phyloP scores from a whole-genome alignment of 53 echinoderm and acorn worm species.

The Actinopyga echinites region DNA sequence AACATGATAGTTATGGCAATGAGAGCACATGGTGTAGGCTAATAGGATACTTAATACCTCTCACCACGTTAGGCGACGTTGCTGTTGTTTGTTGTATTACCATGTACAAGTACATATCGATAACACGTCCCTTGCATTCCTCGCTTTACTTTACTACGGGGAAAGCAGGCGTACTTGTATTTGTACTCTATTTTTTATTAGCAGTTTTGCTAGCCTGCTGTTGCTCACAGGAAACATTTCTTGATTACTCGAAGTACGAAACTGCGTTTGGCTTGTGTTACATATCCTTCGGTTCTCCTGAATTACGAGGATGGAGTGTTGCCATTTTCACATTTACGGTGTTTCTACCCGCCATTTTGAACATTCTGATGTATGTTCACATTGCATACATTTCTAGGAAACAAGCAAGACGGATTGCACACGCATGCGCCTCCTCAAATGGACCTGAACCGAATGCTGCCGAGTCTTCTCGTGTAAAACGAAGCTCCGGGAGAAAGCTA shows the following conservation, averaged over 20 bases:
- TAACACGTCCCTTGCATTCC: slow-evolving; percentile 15
- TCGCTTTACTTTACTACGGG: neutral
- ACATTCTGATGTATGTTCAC: neutral
- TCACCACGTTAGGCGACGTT: slow-evolving; percentile 3
- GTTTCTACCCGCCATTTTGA: slow-evolving; percentile 6
- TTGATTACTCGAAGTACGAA: neutral
- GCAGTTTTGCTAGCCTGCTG: neutral
- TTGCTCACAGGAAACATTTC: neutral
- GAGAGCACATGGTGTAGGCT: slow-evolving; percentile 15
- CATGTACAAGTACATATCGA: slow-evolving; percentile 12
- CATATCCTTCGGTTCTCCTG: neutral
- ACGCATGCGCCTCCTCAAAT: neutral
- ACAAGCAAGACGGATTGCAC: neutral
- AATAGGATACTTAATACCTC: neutral
- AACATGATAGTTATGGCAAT: neutral
- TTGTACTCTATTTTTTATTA: neutral
- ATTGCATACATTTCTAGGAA: neutral
- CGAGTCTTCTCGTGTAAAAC: too few species aligned
- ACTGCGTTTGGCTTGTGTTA: slow-evolving; percentile 2
- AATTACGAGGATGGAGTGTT: neutral
- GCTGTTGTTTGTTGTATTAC: neutral
- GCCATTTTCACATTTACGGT: slow-evolving; percentile 12
- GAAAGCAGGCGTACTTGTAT: neutral
- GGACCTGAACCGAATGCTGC: too few species aligned
- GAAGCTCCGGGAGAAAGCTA: too few species aligned